phyloP scores from a whole-genome alignment of 2,113 vertebrate species.

The Cepphus grylle region DNA sequence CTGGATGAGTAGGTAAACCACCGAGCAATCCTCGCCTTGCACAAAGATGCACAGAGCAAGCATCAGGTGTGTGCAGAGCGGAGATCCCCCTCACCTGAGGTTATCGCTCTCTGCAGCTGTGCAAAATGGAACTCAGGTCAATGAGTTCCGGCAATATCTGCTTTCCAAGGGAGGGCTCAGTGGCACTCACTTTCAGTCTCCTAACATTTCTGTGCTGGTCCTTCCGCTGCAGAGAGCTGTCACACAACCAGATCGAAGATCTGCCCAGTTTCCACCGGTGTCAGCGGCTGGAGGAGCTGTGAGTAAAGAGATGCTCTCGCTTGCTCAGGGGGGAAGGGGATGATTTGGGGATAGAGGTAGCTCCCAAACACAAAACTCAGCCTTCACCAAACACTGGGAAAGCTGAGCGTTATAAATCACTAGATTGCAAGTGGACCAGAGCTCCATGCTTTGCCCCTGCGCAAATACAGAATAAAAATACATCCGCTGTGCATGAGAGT shows the following conservation, averaged over 20 bases:
- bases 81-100: not conserved
- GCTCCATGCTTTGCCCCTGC: not conserved
- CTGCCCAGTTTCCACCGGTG: slow-evolving; percentile 90
- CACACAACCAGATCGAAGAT: slow-evolving; percentile 87
- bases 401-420: accelerated
- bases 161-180: not conserved
- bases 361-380: not conserved
- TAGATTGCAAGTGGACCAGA: not conserved
- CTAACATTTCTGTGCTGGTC: not conserved
- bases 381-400: not conserved
- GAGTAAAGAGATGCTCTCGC: slow-evolving; percentile 61
- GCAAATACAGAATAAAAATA: not conserved
- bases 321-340: not conserved
- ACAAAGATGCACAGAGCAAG: not conserved
- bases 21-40: not conserved
- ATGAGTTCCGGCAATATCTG: not conserved
- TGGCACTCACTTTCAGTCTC: not conserved
- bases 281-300: slow-evolving; percentile 91
- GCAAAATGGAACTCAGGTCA: not conserved
- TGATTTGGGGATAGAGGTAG: not conserved
- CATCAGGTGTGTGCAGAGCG: not conserved
- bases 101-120: not conserved
- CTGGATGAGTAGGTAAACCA: not conserved
- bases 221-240: slow-evolving; percentile 83
- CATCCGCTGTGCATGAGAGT: not conserved